Conservation (phyloP, 2,797 vertebrate species). For the Melanotaenia nigrans region DNA sequence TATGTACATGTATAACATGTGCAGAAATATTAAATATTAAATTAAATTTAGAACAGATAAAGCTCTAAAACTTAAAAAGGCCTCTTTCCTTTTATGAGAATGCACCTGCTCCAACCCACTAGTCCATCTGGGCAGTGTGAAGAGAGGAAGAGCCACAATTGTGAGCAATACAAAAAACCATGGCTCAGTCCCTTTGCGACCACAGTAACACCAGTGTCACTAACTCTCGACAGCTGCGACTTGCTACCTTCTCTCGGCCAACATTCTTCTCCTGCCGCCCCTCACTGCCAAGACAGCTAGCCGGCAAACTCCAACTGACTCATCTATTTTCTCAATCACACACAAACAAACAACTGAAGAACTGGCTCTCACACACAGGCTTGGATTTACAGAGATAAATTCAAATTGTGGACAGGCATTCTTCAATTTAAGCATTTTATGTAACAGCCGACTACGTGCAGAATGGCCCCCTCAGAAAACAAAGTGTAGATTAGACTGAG, state of each 20-base stretch:
- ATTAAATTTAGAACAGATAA: not conserved
- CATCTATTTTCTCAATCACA: slow-evolving; percentile 62
- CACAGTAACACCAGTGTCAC: slow-evolving; percentile 67
- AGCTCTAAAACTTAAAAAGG: slow-evolving; percentile 5
- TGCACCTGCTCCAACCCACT: slow-evolving; percentile 63
- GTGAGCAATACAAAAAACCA: slow-evolving; percentile 10
- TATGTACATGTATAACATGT: slow-evolving; percentile 9
- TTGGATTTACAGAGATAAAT: slow-evolving; percentile 19
- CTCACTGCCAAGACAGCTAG: slow-evolving; percentile 67
- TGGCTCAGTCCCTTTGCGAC: slow-evolving; percentile 14
- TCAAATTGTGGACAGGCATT: slow-evolving; percentile 34
- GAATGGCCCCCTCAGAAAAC: slow-evolving; percentile 40
- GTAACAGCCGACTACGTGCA: slow-evolving; percentile 28
- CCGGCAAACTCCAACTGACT: slow-evolving; percentile 65
- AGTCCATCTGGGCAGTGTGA: slow-evolving; percentile 38
- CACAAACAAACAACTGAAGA: slow-evolving; percentile 57
- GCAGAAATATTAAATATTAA: not conserved
- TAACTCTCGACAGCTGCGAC: slow-evolving; percentile 66
- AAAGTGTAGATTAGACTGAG: slow-evolving; percentile 46
- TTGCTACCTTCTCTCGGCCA: slow-evolving; percentile 59
- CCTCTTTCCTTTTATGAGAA: slow-evolving; percentile 39
- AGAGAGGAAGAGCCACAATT: slow-evolving; percentile 50
- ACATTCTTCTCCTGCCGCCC: slow-evolving; percentile 62
- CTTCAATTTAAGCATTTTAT: slow-evolving; percentile 41
- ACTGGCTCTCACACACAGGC: slow-evolving; percentile 12